Conservation (phyloP, 2,888 invertebrate genomes). For the Acrobasis consociella region DNA sequence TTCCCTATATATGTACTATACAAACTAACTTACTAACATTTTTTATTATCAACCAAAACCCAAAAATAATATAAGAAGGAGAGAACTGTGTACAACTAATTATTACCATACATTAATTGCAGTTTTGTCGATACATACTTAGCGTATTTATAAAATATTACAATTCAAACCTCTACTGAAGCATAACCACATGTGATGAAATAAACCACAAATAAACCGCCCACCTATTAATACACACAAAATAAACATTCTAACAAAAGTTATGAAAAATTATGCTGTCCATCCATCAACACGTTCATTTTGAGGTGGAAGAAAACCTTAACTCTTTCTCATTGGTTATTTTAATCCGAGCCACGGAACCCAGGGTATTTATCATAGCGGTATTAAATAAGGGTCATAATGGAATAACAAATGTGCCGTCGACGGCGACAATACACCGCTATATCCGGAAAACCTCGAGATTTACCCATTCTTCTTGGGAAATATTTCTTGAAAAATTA, state of each 20-base stretch:
- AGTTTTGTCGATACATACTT: too few species aligned
- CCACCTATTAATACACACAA: constrained; percentile 2
- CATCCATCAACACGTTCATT: constrained; percentile 39
- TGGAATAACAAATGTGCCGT: constrained; percentile 67
- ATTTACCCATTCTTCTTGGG: constrained; percentile 26
- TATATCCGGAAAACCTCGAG: constrained; percentile 30
- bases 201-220: constrained; percentile 14
- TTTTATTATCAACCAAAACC: too few species aligned
- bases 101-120: too few species aligned
- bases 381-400: constrained; percentile 73
- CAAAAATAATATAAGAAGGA: too few species aligned
- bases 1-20: too few species aligned
- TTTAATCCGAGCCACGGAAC: constrained; percentile 57
- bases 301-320: constrained; percentile 39
- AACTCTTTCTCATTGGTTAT: constrained; percentile 55
- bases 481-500: constrained; percentile 36
- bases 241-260: not conserved
- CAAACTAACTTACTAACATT: too few species aligned
- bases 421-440: constrained; percentile 49
- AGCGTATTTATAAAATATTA: too few species aligned
- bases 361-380: constrained; percentile 61
- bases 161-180: too few species aligned
- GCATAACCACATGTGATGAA: not conserved
- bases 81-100: too few species aligned
- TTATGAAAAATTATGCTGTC: constrained; percentile 29